A percentile compares a stretch with the other conserved stretches of the same genome.
Evolutionary conservation across 2,888 invertebrate genomes (phyloP).

Genomic region (Chrysotoxum bicinctum): DNA sequence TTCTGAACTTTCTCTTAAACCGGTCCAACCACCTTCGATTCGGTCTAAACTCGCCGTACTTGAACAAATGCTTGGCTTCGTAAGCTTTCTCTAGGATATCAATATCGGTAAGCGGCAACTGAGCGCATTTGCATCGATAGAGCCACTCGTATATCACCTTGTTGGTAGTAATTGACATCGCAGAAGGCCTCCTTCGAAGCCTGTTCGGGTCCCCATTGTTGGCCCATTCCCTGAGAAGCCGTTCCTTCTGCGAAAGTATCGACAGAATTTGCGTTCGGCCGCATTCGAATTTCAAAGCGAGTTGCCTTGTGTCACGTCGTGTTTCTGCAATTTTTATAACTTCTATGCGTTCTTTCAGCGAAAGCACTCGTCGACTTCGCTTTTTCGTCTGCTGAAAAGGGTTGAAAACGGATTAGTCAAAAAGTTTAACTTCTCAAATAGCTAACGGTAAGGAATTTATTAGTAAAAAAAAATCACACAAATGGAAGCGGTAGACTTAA

Average conservation of each 20-base stretch:
- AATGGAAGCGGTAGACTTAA: background rate
- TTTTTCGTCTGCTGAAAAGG: slow-evolving; percentile 13
- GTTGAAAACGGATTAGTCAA: background rate
- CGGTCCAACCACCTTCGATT: slow-evolving; percentile 59
- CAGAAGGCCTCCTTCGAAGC: slow-evolving; percentile 53
- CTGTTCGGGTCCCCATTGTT: slow-evolving; percentile 55
- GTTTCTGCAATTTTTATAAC: slow-evolving; percentile 49
- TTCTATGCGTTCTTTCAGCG: slow-evolving; percentile 60
- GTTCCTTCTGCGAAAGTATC: slow-evolving; percentile 63
- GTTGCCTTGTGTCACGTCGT: slow-evolving; percentile 40
- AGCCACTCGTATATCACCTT: slow-evolving; percentile 59
- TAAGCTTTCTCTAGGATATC: slow-evolving; percentile 49
- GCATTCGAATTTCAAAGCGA: slow-evolving; percentile 51
- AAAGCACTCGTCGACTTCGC: slow-evolving; percentile 53
- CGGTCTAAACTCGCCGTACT: slow-evolving; percentile 54
- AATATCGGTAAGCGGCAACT: slow-evolving; percentile 26
- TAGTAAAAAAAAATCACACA: background rate
- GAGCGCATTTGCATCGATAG: slow-evolving; percentile 14
- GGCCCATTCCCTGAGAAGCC: slow-evolving; percentile 51
- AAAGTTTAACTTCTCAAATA: background rate
- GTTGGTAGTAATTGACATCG: slow-evolving; percentile 44
- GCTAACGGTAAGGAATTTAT: background rate
- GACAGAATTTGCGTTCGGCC: slow-evolving; percentile 64
- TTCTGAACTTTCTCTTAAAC: slow-evolving; percentile 48
- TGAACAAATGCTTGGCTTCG: slow-evolving; percentile 49